phyloP scores from a whole-genome alignment of 2,113 vertebrate species.

The Ramphastos sulfuratus region DNA sequence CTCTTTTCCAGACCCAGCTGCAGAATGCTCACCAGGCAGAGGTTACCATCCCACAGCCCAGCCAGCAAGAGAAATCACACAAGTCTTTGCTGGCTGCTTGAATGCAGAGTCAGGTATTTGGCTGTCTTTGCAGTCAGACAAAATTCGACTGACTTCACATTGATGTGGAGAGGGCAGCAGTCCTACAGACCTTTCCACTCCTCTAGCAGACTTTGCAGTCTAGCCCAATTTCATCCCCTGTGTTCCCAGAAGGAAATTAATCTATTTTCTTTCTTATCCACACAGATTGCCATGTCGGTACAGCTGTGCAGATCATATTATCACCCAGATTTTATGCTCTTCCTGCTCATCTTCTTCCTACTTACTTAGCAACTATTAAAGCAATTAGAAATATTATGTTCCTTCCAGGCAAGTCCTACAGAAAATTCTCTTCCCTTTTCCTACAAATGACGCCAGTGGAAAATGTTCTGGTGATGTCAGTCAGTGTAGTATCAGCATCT shows the following conservation, averaged over 20 bases:
- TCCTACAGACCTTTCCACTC: not conserved
- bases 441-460: not conserved
- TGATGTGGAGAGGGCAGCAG: accelerated
- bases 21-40: not conserved
- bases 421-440: not conserved
- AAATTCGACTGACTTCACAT: not conserved
- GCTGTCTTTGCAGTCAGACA: not conserved
- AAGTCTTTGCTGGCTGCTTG: not conserved
- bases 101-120: not conserved
- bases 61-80: accelerated
- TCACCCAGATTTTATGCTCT: not conserved
- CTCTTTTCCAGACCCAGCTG: not conserved
- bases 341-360: not conserved
- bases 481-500: not conserved
- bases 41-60: not conserved
- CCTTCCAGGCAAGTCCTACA: not conserved
- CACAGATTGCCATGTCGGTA: not conserved
- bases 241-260: not conserved
- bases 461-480: not conserved
- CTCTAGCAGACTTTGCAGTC: not conserved
- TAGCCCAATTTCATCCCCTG: not conserved
- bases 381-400: not conserved
- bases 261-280: not conserved
- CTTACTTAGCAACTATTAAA: not conserved
- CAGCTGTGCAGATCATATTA: not conserved